These are phyloP conservation scores for Sphaerophoria rueppellii DNA, from an alignment of 2,888 invertebrate genomes.

Conservation along the genomic window DNA sequence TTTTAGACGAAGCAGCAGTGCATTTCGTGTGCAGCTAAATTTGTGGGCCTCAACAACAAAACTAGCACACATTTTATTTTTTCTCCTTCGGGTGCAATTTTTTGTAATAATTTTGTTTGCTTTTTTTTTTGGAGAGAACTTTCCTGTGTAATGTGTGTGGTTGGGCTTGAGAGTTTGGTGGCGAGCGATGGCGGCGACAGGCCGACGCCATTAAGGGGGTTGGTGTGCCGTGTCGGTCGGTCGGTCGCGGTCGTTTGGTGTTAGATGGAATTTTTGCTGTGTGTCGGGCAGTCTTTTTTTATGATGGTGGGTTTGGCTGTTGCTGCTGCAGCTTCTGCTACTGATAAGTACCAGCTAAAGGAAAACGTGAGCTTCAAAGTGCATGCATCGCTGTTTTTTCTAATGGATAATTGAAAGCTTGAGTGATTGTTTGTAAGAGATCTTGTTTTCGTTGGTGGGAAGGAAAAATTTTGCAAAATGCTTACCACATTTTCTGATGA, in stretches of 20 bases:
- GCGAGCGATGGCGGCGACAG: slow-evolving; percentile 58
- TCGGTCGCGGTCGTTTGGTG: slow-evolving; percentile 37
- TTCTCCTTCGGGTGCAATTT: slow-evolving; percentile 29
- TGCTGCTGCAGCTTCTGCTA: neutral
- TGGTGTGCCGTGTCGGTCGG: slow-evolving; percentile 40
- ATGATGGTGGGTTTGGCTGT: slow-evolving; percentile 16
- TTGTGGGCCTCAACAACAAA: slow-evolving; percentile 40
- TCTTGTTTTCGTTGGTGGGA: slow-evolving; percentile 11
- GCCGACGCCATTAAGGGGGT: slow-evolving; percentile 70
- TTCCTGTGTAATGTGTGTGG: slow-evolving; percentile 53
- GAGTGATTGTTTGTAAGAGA: slow-evolving; percentile 47
- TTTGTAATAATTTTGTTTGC: neutral
- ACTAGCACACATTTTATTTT: slow-evolving; percentile 55
- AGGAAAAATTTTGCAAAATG: slow-evolving; percentile 34
- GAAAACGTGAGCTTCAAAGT: slow-evolving; percentile 40
- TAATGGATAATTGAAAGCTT: slow-evolving; percentile 53
- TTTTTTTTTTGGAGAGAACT: slow-evolving; percentile 46
- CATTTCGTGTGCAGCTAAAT: slow-evolving; percentile 44
- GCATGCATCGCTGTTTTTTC: slow-evolving; percentile 17
- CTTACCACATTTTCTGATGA: slow-evolving; percentile 31
- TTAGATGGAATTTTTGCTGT: slow-evolving; percentile 63
- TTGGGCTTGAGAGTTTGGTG: slow-evolving; percentile 34
- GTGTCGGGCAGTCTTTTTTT: slow-evolving; percentile 33
- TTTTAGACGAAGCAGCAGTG: slow-evolving; percentile 67
- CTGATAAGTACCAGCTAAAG: slow-evolving; percentile 42